Evolutionary conservation across 2,113 vertebrate genomes (phyloP).

Genomic region (Lophochroa leadbeateri): DNA sequence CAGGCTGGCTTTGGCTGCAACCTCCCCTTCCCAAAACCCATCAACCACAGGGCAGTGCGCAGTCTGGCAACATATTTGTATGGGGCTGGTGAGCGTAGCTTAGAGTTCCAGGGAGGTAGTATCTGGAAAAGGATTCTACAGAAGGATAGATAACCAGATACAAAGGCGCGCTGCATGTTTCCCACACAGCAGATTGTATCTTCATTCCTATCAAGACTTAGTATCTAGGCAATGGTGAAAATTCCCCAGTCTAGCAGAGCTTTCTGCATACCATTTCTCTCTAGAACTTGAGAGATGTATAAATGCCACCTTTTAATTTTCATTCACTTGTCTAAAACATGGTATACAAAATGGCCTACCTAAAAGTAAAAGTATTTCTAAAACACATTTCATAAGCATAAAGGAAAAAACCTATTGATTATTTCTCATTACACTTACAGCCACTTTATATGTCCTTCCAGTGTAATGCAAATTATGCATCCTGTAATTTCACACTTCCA

Average conservation of each 20-base stretch:
- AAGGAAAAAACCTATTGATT: background rate
- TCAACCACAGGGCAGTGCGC: background rate
- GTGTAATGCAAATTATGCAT: background rate
- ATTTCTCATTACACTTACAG: background rate
- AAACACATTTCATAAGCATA: background rate
- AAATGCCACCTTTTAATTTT: background rate
- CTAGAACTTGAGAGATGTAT: background rate
- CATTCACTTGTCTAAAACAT: background rate
- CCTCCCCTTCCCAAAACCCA: background rate
- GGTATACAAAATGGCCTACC: background rate
- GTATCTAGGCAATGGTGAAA: background rate
- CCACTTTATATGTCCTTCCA: background rate
- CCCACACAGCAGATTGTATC: background rate
- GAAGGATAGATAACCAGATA: background rate
- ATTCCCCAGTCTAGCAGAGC: background rate
- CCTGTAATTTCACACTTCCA: background rate
- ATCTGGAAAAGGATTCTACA: background rate
- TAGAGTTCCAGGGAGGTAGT: background rate
- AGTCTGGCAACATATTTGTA: background rate
- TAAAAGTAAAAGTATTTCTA: background rate
- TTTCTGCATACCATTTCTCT: background rate
- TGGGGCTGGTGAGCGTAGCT: background rate
- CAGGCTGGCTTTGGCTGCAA: background rate
- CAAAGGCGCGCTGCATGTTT: background rate
- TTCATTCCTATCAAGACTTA: background rate